Evolutionary conservation across 2,113 vertebrate genomes (phyloP).

Genomic region (Oceanodroma tethys): DNA sequence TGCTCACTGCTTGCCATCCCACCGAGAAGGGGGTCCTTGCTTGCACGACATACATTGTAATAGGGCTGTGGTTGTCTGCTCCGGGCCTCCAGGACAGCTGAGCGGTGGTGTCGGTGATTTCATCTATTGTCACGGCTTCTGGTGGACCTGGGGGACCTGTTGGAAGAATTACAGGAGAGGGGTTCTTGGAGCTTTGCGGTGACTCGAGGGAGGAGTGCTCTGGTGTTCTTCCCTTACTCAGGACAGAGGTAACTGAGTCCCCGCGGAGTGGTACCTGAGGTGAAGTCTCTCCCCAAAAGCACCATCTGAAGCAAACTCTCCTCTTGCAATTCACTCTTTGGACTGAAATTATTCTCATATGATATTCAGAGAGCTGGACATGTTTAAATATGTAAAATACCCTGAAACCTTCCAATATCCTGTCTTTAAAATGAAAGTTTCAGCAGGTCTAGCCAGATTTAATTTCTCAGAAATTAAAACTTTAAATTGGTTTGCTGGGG

Average conservation of each 20-base stretch:
- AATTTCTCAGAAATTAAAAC: conserved; percentile 1
- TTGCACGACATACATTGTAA: conserved; percentile 91
- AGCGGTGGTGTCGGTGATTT: conserved; percentile 91
- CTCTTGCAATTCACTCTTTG: not conserved
- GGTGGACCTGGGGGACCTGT: conserved; percentile 93
- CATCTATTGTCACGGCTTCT: conserved; percentile 88
- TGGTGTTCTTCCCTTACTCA: too few relatives aligned
- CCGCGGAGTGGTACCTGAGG: not conserved
- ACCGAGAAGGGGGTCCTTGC: conserved; percentile 96
- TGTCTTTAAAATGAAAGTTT: not conserved
- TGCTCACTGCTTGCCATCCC: conserved; percentile 96
- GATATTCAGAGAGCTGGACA: not conserved
- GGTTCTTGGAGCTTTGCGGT: fast-evolving
- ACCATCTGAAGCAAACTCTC: not conserved
- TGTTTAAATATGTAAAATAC: not conserved
- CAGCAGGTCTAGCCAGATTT: not conserved
- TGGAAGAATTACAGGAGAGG: not conserved
- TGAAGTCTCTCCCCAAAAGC: not conserved
- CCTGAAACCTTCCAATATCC: not conserved
- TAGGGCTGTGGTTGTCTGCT: conserved; percentile 96
- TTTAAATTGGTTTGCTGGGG: not conserved
- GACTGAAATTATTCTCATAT: not conserved
- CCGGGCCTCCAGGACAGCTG: conserved; percentile 96
- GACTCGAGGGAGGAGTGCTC: not conserved
- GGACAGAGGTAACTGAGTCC: not conserved